Evolutionary conservation across 1,140 invertebrate species (phyloP).

Genomic region (Pomacea maculata): DNA sequence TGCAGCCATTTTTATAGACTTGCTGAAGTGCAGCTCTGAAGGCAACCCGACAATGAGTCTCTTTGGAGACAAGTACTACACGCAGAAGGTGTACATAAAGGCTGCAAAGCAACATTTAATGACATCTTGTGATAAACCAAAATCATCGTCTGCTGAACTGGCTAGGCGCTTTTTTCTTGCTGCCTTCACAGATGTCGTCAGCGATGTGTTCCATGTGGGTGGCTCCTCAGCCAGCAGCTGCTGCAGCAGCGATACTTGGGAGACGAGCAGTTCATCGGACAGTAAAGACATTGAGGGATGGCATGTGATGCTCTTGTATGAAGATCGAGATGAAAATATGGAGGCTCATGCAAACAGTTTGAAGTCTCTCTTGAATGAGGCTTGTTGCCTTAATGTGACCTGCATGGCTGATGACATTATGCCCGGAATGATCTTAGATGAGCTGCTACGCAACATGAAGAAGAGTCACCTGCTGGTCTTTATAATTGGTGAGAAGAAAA

Average conservation of each 20-base stretch:
- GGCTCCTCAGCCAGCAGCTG: neutral
- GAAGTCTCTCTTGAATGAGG: neutral
- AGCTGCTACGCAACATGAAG: neutral
- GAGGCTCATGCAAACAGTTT: neutral
- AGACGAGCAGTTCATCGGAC: neutral
- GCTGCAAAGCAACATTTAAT: conserved; percentile 3
- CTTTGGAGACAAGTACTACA: conserved; percentile 12
- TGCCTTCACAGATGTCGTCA: conserved; percentile 2
- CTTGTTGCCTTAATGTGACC: neutral
- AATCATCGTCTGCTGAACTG: too few species aligned
- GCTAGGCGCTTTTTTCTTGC: neutral
- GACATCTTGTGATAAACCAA: too few species aligned
- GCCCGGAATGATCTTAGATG: neutral
- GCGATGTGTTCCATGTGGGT: neutral
- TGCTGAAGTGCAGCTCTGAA: neutral
- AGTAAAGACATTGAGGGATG: neutral
- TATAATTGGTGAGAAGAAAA: conserved; percentile 1
- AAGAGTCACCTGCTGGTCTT: conserved; percentile 8
- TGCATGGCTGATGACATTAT: neutral
- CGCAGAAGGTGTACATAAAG: neutral
- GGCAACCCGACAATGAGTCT: neutral
- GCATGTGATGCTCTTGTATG: conserved; percentile 3
- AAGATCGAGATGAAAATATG: neutral
- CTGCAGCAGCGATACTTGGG: neutral
- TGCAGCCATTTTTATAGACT: conserved; percentile 1